Base-by-base conservation (phyloP, 1,140 invertebrate genomes). In the Philotrypesis tridentata region DNA sequence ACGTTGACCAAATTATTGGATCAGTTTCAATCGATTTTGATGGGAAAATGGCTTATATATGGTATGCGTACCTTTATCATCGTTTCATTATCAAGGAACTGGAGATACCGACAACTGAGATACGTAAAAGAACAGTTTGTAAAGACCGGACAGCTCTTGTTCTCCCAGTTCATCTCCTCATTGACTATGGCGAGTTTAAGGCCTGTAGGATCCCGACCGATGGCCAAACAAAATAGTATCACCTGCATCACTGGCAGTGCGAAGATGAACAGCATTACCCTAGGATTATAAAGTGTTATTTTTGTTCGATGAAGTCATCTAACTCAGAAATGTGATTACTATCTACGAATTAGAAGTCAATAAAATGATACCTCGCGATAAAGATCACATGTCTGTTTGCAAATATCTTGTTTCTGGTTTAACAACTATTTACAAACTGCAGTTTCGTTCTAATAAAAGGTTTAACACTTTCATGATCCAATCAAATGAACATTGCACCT, bases 141-240 rank as follows among this genome's bases (percentile, higher is more conserved):
- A 87, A 91, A 92, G 6, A 89, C 83, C 3, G 87, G 89, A 82
- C 90, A 91, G 25, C 89, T 92, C 84, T 92, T 90, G 86, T 93
- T 92, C 77, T 93, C 89, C 48, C 94, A 93, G 74, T 93, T 91
- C 83, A 96, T 93, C 92, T 98, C 97, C 63, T 95, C 90, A 90
- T 98, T 98, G 5, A 98, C 96, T 75, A 99, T 94, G 37, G 96
- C 97, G 87, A 99, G 85, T 84, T 94, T 94, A 0, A 99, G 93
- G 67, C 96, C 95, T 72, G 94, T 95, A 0, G 98, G 98, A 88
- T 98, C 96, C 33, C 96, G 94, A 79, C 98, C 98, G 84, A 99
- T 98, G 29, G 97, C 97, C 83, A 98, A 89, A 90, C 98, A 99
- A 93, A 99, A 99, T 5, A 99, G 93, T 68, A 98, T 96, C n/a